Evolutionary conservation across 2,113 vertebrate genomes (phyloP).

Genomic region (Bufo gargarizans): DNA sequence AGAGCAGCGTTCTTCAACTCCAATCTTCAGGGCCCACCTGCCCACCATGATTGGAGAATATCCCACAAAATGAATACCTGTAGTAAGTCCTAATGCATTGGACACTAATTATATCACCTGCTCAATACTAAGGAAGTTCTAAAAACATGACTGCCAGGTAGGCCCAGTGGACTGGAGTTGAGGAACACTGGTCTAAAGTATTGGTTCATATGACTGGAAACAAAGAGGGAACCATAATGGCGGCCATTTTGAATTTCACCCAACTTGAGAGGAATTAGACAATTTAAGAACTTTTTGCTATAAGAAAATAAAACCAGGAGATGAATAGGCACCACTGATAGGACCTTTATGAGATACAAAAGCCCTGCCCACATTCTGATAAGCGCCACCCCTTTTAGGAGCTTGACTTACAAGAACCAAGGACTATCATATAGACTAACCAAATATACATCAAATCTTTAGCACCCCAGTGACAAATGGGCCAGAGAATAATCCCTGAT

Average conservation of each 20-base stretch:
- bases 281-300: not conserved
- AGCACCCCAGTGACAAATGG: not conserved
- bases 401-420: not conserved
- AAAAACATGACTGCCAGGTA: too few species aligned
- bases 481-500: constrained; percentile 26
- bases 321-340: not conserved
- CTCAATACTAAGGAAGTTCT: too few species aligned
- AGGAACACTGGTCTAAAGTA: too few species aligned
- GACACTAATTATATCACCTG: too few species aligned
- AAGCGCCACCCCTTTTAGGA: not conserved
- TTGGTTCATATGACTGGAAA: not conserved
- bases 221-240: too few species aligned
- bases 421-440: not conserved
- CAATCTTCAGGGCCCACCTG: too few species aligned
- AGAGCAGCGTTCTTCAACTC: too few species aligned
- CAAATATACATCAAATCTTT: not conserved
- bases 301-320: not conserved
- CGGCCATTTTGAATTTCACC: not conserved
- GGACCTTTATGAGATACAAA: not conserved
- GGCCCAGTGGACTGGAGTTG: too few species aligned
- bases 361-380: not conserved
- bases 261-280: not conserved
- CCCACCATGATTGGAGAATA: too few species aligned
- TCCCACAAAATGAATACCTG: too few species aligned
- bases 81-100: too few species aligned